Percentiles rank a stretch among this genome's conserved stretches.
Conservation (phyloP, 2,888 invertebrate species). For the Drosophila seclusa region DNA sequence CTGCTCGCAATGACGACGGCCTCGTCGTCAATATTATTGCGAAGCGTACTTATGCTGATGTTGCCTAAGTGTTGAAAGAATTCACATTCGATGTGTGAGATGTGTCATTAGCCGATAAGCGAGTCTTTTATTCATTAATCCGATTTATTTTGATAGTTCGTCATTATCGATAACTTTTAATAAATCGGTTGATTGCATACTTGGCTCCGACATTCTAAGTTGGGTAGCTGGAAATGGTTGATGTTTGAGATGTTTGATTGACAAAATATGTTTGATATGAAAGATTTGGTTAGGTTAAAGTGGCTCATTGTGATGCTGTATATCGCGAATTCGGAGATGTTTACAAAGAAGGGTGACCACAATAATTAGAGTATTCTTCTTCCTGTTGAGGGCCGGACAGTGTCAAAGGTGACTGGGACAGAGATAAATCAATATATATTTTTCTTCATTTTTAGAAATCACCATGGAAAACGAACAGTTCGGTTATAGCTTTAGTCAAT, state of each 20-base stretch:
- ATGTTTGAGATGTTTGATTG: not conserved
- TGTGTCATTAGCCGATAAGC: no score
- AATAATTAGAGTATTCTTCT: not conserved
- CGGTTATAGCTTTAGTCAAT: no score
- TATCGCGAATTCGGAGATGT: not conserved
- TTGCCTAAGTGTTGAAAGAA: no score
- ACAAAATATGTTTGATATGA: no score
- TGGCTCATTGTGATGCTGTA: not conserved
- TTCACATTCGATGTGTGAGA: no score
- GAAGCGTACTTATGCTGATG: constrained; percentile 2
- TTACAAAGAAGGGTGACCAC: not conserved
- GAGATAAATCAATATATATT: not conserved
- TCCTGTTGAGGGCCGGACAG: not conserved
- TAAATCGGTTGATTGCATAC: not conserved
- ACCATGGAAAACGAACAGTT: no score
- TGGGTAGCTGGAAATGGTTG: not conserved
- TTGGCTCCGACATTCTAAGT: not conserved
- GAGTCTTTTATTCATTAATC: no score
- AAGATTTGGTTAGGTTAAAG: no score
- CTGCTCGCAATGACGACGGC: constrained; percentile 18
- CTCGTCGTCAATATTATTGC: constrained; percentile 25
- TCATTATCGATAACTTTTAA: no score
- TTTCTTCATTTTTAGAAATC: not conserved
- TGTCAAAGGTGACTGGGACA: not conserved
- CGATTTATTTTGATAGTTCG: no score